A percentile compares a stretch with the other conserved stretches of the same genome.
Conservation (phyloP, 2,113 vertebrate species). For the Agapornis roseicollis region DNA sequence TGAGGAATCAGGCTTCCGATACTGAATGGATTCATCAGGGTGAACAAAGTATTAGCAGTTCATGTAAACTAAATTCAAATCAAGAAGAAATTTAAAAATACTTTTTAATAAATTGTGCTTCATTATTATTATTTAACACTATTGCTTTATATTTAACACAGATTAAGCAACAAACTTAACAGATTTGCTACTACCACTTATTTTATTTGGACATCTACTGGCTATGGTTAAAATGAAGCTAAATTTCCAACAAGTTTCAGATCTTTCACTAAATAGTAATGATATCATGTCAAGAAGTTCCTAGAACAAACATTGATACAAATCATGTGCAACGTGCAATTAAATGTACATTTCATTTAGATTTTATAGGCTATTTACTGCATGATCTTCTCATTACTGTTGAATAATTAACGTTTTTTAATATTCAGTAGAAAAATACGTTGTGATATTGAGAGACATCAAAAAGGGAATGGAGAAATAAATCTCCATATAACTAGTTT, state of each 20-base stretch:
- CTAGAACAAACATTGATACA: not conserved
- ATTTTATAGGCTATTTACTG: constrained; percentile 43
- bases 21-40: not conserved
- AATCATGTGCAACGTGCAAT: not conserved
- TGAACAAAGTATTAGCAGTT: not conserved
- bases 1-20: not conserved
- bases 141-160: not conserved
- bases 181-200: not conserved
- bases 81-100: not conserved
- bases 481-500: not conserved
- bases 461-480: not conserved
- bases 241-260: not conserved
- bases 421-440: not conserved
- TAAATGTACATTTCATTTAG: constrained; percentile 16
- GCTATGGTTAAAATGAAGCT: not conserved
- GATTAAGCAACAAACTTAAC: not conserved
- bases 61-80: not conserved
- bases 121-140: not conserved
- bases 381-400: not conserved
- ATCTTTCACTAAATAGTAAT: not conserved
- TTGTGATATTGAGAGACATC: not conserved
- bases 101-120: not conserved
- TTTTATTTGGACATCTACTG: not conserved
- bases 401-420: constrained; percentile 26
- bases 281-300: not conserved